phyloP scores from a whole-genome alignment of 2,797 vertebrate species.

The Pampus argenteus region DNA sequence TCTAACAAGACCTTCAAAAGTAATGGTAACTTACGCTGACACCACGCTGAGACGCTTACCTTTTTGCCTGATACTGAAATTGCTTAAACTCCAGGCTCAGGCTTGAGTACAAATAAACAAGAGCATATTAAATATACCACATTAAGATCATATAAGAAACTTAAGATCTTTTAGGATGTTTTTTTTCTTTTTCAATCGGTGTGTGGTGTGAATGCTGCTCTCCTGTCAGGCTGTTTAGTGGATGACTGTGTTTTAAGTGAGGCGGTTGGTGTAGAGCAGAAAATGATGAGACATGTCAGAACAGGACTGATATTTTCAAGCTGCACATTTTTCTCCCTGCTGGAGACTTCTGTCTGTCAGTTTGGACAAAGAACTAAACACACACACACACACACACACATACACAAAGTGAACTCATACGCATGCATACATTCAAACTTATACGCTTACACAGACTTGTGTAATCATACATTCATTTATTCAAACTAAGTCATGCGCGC shows the following conservation, averaged over 20 bases:
- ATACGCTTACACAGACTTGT: conserved; percentile 20
- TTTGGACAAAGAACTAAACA: conserved; percentile 69
- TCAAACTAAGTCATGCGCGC: conserved; percentile 41
- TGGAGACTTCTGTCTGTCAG: conserved; percentile 66
- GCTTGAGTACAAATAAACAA: background rate
- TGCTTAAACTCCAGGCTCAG: no score
- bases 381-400: background rate
- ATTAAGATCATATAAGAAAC: background rate
- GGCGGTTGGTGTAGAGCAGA: conserved; percentile 56
- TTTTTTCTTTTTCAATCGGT: conserved; percentile 20
- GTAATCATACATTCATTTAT: conserved; percentile 39
- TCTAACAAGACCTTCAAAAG: background rate
- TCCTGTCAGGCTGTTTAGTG: conserved; percentile 33
- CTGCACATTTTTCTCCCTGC: conserved; percentile 70
- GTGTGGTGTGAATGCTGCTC: conserved; percentile 19
- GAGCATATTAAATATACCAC: background rate
- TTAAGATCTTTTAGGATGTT: background rate
- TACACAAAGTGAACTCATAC: background rate
- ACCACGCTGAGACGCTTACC: background rate
- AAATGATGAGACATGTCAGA: conserved; percentile 77
- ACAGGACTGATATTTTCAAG: conserved; percentile 78
- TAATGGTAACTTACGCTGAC: background rate
- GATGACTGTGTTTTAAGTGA: conserved; percentile 36
- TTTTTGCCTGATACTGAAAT: background rate
- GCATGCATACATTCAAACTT: conserved; percentile 18